Conservation (phyloP, 2,113 vertebrate genomes). For the Sinocyclocheilus grahami region DNA sequence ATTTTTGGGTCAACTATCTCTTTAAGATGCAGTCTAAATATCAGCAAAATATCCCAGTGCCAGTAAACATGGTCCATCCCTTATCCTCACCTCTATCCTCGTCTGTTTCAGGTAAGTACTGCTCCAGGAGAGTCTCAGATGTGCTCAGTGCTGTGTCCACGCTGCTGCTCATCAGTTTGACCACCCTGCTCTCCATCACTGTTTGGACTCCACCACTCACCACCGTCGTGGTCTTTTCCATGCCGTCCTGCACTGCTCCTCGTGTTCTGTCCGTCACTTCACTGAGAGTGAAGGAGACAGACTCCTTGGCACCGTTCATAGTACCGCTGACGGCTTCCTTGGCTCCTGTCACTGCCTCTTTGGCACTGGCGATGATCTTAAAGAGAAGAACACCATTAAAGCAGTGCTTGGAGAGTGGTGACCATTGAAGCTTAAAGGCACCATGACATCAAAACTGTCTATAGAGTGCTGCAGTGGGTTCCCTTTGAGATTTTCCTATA, state of each 20-base stretch:
- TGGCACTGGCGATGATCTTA: constrained; percentile 80
- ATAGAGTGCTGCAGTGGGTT: no score
- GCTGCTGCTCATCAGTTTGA: constrained; percentile 78
- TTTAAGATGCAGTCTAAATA: neutral
- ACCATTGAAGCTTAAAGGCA: no score
- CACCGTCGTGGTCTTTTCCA: constrained; percentile 80
- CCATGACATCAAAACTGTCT: no score
- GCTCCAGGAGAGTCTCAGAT: constrained; percentile 88
- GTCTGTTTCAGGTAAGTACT: constrained; percentile 86
- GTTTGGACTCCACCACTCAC: constrained; percentile 84
- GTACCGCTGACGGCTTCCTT: constrained; percentile 78
- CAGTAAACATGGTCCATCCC: neutral
- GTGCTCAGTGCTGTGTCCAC: constrained; percentile 83
- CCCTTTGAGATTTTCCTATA: no score
- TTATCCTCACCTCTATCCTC: constrained; percentile 82
- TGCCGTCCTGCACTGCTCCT: constrained; percentile 68
- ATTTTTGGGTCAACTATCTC: no score
- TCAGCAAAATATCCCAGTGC: neutral
- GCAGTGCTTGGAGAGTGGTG: neutral
- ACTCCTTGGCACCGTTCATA: constrained; percentile 83
- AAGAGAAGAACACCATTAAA: neutral
- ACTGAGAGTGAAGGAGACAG: constrained; percentile 77
- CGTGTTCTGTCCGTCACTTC: constrained; percentile 82
- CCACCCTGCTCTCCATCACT: constrained; percentile 83
- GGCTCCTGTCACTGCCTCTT: constrained; percentile 79